Percentiles rank a stretch among this genome's conserved stretches.
Evolutionary conservation across 2,113 vertebrate genomes (phyloP).

Genomic region (Xenotilapia longispinis): DNA sequence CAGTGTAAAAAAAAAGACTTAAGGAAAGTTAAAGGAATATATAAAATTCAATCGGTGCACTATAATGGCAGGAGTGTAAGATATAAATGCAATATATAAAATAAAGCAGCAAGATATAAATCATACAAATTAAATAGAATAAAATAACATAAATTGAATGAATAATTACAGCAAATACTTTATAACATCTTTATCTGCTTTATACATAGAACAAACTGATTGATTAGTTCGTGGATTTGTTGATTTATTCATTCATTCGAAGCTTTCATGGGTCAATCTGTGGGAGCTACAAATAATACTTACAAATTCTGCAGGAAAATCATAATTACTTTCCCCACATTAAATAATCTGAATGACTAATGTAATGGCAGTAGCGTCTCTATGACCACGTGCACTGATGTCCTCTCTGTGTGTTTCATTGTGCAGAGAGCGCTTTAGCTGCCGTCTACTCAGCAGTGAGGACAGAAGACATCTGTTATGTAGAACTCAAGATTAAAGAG

Average conservation of each 20-base stretch:
- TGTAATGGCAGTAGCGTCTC: rapidly evolving
- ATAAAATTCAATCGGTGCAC: not conserved
- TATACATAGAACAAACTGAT: rapidly evolving
- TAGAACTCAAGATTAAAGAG: not conserved
- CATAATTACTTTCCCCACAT: rapidly evolving
- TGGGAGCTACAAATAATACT: rapidly evolving
- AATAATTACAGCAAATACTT: not conserved
- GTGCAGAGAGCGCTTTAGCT: not conserved
- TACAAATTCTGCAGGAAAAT: rapidly evolving
- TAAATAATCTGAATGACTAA: rapidly evolving
- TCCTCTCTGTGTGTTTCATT: not conserved
- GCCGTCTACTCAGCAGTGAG: not conserved
- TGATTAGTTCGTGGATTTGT: rapidly evolving
- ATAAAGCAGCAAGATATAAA: not conserved
- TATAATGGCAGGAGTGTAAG: rapidly evolving
- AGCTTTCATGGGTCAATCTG: not conserved
- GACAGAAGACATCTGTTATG: not conserved
- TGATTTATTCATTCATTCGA: rapidly evolving
- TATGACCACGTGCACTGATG: not conserved
- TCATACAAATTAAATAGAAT: rapidly evolving
- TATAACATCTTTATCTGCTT: rapidly evolving
- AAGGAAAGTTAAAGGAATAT: not conserved
- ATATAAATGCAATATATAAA: not conserved
- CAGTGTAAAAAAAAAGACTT: rapidly evolving
- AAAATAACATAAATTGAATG: not conserved